A percentile compares a stretch with the other conserved stretches of the same genome.
phyloP scores from a whole-genome alignment of 2,888 invertebrate genomes.

The Pseudoips prasinana region DNA sequence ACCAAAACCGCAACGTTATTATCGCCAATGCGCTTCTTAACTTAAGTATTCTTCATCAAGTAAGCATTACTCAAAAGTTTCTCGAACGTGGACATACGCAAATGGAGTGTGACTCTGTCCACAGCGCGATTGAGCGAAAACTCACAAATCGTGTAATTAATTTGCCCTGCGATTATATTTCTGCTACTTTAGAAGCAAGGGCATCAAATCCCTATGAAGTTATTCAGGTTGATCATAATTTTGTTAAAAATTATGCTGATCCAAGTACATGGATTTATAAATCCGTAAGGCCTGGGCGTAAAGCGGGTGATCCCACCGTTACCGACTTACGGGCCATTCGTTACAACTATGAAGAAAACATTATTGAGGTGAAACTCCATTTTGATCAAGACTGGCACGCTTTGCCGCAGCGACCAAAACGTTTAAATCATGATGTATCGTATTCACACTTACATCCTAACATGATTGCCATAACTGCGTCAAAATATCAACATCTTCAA shows the following conservation, averaged over 20 bases:
- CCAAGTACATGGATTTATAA: no score
- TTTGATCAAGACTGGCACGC: no score
- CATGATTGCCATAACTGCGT: no score
- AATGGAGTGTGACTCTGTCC: conserved; percentile 23
- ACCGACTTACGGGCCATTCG: not conserved
- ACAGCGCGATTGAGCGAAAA: conserved; percentile 15
- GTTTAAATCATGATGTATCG: no score
- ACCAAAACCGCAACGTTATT: conserved; percentile 19
- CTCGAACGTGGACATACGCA: conserved; percentile 16
- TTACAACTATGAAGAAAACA: no score
- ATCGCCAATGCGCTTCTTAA: conserved; percentile 4
- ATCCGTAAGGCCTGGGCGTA: conserved; percentile 13
- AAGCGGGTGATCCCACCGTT: conserved; percentile 18
- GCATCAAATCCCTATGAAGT: conserved; percentile 10
- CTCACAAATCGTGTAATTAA: conserved; percentile 22
- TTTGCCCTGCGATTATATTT: conserved; percentile 34
- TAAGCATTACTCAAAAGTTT: conserved; percentile 4
- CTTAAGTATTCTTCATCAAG: conserved; percentile 1
- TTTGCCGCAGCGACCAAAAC: no score
- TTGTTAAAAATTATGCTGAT: conserved; percentile 15
- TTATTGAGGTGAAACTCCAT: no score
- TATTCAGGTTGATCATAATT: conserved; percentile 10
- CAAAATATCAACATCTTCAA: not conserved
- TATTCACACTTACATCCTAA: no score
- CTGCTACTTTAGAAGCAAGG: conserved; percentile 4